Evolutionary conservation across 2,888 invertebrate genomes (phyloP).

Genomic region (Amphipyra berbera): DNA sequence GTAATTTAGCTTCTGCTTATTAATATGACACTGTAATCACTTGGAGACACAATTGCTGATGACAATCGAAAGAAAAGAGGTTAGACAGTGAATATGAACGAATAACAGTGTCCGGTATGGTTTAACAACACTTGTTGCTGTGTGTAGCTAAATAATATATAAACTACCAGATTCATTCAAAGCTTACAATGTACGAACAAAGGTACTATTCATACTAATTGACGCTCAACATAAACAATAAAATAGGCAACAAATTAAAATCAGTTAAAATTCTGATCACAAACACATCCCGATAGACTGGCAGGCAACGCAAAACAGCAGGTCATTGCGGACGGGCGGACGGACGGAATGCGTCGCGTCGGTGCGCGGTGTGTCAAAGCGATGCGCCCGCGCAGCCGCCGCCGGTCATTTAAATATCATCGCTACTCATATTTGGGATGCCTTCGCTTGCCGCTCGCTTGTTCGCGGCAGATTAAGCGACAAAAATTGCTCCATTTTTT

Average conservation of each 20-base stretch:
- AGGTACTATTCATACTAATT: not conserved
- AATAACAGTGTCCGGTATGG: too few relatives aligned
- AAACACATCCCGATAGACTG: constrained; percentile 34
- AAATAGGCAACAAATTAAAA: constrained; percentile 23
- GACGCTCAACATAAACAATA: constrained; percentile 10
- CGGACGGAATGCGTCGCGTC: constrained; percentile 52
- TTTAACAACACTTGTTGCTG: too few relatives aligned
- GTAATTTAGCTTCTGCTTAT: not conserved
- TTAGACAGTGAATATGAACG: too few relatives aligned
- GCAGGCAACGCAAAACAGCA: constrained; percentile 47
- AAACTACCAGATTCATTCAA: too few relatives aligned
- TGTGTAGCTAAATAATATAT: too few relatives aligned
- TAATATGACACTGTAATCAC: too few relatives aligned
- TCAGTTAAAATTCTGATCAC: constrained; percentile 20
- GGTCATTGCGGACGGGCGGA: constrained; percentile 34
- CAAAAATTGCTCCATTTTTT: constrained; percentile 74
- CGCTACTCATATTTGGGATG: constrained; percentile 68
- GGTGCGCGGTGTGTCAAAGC: constrained; percentile 60
- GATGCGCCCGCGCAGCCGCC: constrained; percentile 55
- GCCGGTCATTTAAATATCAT: constrained; percentile 76
- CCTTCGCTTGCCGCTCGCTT: constrained; percentile 46
- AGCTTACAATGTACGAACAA: too few relatives aligned
- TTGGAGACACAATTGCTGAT: not conserved
- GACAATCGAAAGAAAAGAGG: too few relatives aligned
- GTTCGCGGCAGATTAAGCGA: constrained; percentile 68